A percentile compares a stretch with the other conserved stretches of the same genome.
Evolutionary conservation across 1,140 invertebrate species (phyloP).

Genomic region (Diachasma alloeum): DNA sequence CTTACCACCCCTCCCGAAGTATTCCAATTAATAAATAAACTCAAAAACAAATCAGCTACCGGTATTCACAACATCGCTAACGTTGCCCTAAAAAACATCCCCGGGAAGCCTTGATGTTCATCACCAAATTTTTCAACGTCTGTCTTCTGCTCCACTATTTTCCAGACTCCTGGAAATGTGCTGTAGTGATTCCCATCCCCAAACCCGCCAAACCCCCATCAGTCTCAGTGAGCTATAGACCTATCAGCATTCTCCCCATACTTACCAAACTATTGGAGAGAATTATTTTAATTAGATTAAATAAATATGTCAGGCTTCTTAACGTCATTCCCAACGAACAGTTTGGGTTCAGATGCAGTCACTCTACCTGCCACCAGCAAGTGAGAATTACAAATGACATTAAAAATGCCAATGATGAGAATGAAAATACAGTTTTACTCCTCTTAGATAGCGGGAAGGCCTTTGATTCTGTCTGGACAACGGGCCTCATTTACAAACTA

Average conservation of each 20-base stretch:
- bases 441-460: slow-evolving; percentile 39
- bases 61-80: background rate
- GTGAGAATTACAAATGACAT: slow-evolving; percentile 11
- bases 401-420: background rate
- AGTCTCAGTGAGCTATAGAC: background rate
- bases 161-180: background rate
- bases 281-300: background rate
- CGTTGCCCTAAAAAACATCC: background rate
- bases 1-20: background rate
- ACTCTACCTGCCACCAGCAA: slow-evolving; percentile 33
- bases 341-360: slow-evolving; percentile 37
- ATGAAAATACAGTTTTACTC: slow-evolving; percentile 1
- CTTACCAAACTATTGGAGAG: background rate
- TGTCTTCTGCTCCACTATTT: background rate
- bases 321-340: slow-evolving; percentile 21
- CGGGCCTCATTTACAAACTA: slow-evolving; percentile 2
- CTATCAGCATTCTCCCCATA: background rate
- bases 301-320: background rate
- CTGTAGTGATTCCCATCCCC: background rate
- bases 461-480: slow-evolving; percentile 39
- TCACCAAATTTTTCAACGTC: background rate
- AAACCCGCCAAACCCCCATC: background rate
- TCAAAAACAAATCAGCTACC: background rate
- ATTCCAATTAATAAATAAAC: background rate
- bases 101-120: background rate